These are phyloP conservation scores for Syngnathus rostellatus DNA, from an alignment of 2,797 vertebrate genomes.

Conservation along the genomic window DNA sequence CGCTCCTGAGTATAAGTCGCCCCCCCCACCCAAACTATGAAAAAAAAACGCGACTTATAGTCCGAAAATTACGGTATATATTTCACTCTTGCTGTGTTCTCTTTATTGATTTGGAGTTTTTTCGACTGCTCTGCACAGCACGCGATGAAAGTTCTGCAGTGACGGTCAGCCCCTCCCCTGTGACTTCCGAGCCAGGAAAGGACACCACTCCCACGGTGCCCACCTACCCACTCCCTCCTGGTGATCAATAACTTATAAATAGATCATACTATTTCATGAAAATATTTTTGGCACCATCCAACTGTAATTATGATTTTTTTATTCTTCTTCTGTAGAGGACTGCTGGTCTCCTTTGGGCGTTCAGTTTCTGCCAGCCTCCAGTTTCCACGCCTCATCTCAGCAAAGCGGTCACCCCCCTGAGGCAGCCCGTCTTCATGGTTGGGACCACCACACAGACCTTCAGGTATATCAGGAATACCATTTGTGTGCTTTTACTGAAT, in stretches of 20 bases:
- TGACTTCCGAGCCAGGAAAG: constrained; percentile 45
- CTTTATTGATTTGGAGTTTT: not conserved
- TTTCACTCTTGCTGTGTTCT: not conserved
- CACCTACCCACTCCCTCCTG: constrained; percentile 68
- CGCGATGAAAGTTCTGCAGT: constrained; percentile 33
- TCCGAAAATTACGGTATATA: too few relatives aligned
- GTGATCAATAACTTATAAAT: constrained; percentile 45
- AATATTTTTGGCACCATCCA: not conserved
- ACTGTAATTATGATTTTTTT: not conserved
- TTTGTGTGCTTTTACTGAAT: not conserved
- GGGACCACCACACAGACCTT: constrained; percentile 43
- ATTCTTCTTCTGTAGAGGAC: constrained; percentile 55
- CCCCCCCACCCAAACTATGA: too few relatives aligned
- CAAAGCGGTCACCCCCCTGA: constrained; percentile 57
- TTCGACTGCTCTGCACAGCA: constrained; percentile 23
- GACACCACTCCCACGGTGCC: constrained; percentile 49
- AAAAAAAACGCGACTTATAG: too few relatives aligned
- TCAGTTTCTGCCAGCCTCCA: constrained; percentile 58
- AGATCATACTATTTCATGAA: not conserved
- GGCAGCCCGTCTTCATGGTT: constrained; percentile 53
- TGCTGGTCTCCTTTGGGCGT: constrained; percentile 77
- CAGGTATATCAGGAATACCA: constrained; percentile 42
- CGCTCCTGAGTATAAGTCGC: too few relatives aligned
- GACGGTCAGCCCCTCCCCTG: constrained; percentile 35
- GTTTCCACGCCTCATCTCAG: constrained; percentile 67